Conservation (phyloP, 2,888 invertebrate genomes). For the Brachynemurus nebulosus region DNA sequence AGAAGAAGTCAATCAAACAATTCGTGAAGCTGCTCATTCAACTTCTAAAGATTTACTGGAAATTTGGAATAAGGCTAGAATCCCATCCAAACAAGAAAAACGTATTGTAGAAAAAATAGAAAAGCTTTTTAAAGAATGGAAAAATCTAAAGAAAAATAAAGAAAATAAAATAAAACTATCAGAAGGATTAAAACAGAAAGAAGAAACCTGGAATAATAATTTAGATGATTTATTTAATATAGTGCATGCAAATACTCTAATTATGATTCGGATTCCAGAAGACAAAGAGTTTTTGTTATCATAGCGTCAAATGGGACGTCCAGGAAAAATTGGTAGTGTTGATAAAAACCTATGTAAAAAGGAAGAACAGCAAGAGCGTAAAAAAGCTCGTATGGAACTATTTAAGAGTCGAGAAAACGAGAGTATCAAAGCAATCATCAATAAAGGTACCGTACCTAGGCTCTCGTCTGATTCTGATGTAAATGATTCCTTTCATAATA, state of each 20-base stretch:
- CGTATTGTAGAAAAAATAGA: neutral
- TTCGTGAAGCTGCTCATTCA: neutral
- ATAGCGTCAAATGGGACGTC: neutral
- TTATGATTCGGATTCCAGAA: neutral
- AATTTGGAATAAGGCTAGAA: constrained; percentile 1
- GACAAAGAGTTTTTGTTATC: neutral
- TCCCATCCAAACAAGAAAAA: neutral
- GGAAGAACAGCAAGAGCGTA: neutral
- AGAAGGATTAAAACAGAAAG: neutral
- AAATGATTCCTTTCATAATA: neutral
- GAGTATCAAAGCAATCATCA: too few species aligned
- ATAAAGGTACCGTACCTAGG: too few species aligned
- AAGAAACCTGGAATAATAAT: neutral
- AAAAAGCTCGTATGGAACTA: neutral
- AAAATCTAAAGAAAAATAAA: neutral
- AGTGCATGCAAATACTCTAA: neutral
- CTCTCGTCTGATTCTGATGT: neutral
- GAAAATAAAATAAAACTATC: too few species aligned
- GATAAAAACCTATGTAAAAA: neutral
- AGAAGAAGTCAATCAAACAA: neutral
- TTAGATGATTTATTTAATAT: constrained; percentile 2
- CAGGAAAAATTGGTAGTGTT: neutral
- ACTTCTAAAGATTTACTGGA: neutral
- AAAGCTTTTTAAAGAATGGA: neutral
- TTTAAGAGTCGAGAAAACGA: too few species aligned